Base-by-base conservation (phyloP, 2,888 invertebrate species). In the Pimpla rufipes region DNA sequence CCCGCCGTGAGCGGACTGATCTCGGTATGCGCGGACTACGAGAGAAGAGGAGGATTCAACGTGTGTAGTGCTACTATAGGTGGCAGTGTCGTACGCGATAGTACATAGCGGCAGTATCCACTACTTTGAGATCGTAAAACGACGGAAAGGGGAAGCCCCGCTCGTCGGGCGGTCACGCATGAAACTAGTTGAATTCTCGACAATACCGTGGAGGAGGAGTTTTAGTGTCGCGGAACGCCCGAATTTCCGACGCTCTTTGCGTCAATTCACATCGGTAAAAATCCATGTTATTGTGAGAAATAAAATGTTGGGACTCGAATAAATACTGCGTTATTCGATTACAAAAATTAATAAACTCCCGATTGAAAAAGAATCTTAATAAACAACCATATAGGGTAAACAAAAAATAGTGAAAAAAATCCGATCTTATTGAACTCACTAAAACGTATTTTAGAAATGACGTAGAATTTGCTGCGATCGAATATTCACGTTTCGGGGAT, bases 81-180 rank as follows among this genome's bases (percentile, higher is more conserved):
- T 57, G 45, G 2, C 42, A 42, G 21, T 64, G n/a, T 16, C 45
- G 50, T 59, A 35, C 50, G 11, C 11, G 11, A 4, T 13, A 42
- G 21, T 62, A 29, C 29, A 29, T 29, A 16, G 62, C 50, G 18
- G 45, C 67, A 67, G 59, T 29, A 52, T 37, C 55, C 76, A 67
- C 45, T 66, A 79, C 71, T 79, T 57, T 66, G 66, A 55, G 71
- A 79, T 73, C 79, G 71, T 79, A 73, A 73, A 73, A 21, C 55
- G 79, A 71, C 71, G 55, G 57, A 55, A 55, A 55, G 11, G 55
- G 23, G 55, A 57, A n/a, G 3, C 29, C 3, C 16, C 66, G 45
- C 68, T 13, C 40, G 68, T 42, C 35, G 50, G 40, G 29, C 18
- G 52, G 52, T 79, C 71, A 73, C 37, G 45, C 64, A 42, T 23